Percentiles rank a stretch among this genome's conserved stretches.
These are phyloP conservation scores for Hyaena hyaena DNA, from an alignment of 2,113 vertebrate genomes.

Conservation along the genomic window DNA sequence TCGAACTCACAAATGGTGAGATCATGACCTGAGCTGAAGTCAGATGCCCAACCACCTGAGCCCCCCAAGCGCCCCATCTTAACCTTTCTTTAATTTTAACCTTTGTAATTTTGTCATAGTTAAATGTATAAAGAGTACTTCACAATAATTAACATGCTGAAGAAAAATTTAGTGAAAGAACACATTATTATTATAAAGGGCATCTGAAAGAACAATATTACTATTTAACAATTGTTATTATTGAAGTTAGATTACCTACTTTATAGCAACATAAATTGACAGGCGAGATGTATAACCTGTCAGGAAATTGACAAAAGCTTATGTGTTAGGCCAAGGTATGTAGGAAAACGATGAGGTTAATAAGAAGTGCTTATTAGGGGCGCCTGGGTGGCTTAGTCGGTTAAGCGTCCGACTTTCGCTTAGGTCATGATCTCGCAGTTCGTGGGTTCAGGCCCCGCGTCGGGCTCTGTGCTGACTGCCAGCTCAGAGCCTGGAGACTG, in stretches of 20 bases:
- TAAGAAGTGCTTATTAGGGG: neutral
- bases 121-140: constrained; percentile 26
- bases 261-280: neutral
- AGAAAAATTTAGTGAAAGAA: constrained; percentile 22
- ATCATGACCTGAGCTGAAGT: no score
- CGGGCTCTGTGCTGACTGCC: no score
- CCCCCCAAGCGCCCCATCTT: neutral
- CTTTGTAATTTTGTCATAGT: constrained; percentile 36
- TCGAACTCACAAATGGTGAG: no score
- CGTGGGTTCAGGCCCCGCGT: no score
- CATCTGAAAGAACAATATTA: neutral
- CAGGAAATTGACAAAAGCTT: neutral
- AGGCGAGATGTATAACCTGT: neutral
- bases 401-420: no score
- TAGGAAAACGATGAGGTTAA: neutral
- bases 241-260: neutral
- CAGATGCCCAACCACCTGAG: no score
- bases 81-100: constrained; percentile 7
- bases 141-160: neutral
- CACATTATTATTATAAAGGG: neutral
- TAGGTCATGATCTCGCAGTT: no score
- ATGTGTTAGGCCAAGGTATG: neutral
- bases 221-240: neutral
- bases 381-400: no score
- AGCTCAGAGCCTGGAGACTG: no score